phyloP scores from a whole-genome alignment of 2,888 invertebrate species.

The Pocota personata region DNA sequence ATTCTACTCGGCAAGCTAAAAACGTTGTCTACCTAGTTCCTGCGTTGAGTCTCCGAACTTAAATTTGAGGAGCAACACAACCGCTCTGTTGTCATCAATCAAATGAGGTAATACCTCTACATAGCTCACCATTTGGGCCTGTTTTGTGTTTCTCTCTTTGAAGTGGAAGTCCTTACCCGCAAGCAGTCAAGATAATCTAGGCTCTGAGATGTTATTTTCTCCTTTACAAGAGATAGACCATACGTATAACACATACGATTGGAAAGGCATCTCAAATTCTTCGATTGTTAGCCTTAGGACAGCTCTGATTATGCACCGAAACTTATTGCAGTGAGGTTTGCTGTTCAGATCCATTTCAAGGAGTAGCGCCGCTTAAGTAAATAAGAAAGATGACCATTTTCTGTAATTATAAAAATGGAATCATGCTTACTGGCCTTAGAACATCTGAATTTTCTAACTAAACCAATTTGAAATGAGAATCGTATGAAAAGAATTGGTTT shows the following conservation, averaged over 20 bases:
- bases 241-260: not conserved
- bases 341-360: slow-evolving; percentile 68
- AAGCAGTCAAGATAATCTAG: not conserved
- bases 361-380: slow-evolving; percentile 73
- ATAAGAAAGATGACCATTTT: slow-evolving; percentile 71
- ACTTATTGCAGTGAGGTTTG: slow-evolving; percentile 14
- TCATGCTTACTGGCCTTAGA: slow-evolving; percentile 59
- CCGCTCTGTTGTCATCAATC: not conserved
- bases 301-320: slow-evolving; percentile 26
- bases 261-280: slow-evolving; percentile 37
- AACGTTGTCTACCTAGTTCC: not conserved
- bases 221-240: slow-evolving; percentile 37
- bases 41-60: not conserved
- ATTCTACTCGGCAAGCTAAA: too few relatives aligned
- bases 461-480: slow-evolving; percentile 15
- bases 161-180: slow-evolving; percentile 54
- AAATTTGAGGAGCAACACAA: not conserved
- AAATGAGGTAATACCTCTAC: not conserved
- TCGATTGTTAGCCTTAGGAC: slow-evolving; percentile 38
- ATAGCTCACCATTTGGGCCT: slow-evolving; percentile 21
- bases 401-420: slow-evolving; percentile 71
- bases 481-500: not conserved
- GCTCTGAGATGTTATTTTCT: slow-evolving; percentile 24
- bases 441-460: slow-evolving; percentile 17
- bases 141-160: slow-evolving; percentile 12